Evolutionary conservation across 2,797 vertebrate genomes (phyloP).

Genomic region (Novumbra hubbsi): DNA sequence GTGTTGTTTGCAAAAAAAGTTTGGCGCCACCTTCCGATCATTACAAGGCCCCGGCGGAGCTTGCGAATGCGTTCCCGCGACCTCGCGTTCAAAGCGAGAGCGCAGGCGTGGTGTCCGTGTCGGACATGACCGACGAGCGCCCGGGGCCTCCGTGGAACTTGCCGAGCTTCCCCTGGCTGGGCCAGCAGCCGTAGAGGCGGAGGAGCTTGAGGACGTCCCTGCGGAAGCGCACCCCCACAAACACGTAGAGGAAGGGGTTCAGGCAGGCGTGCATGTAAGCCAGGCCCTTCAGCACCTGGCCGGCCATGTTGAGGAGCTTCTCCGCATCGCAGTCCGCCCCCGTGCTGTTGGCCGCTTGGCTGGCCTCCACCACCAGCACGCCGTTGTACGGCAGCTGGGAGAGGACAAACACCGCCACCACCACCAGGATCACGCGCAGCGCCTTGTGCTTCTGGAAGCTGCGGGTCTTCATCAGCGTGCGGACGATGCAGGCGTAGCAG

Average conservation of each 20-base stretch:
- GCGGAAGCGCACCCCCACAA: constrained; percentile 82
- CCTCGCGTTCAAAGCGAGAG: constrained; percentile 63
- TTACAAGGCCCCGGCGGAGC: neutral
- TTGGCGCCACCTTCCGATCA: neutral
- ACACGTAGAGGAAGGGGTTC: constrained; percentile 87
- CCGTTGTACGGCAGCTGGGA: constrained; percentile 85
- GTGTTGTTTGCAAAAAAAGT: neutral
- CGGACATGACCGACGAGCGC: constrained; percentile 68
- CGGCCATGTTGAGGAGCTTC: constrained; percentile 54
- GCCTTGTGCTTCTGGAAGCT: constrained; percentile 85
- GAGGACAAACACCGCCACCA: constrained; percentile 77
- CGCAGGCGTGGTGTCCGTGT: constrained; percentile 69
- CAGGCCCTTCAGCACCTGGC: constrained; percentile 78
- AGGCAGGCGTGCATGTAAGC: constrained; percentile 88
- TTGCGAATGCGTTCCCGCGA: neutral
- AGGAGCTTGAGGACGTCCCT: constrained; percentile 68
- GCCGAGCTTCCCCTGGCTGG: constrained; percentile 36
- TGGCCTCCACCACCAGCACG: constrained; percentile 73
- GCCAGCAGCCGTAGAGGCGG: constrained; percentile 34
- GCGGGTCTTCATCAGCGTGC: constrained; percentile 77
- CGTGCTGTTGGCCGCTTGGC: constrained; percentile 56
- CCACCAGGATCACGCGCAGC: constrained; percentile 77
- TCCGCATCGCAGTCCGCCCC: constrained; percentile 62
- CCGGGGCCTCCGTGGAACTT: constrained; percentile 48
- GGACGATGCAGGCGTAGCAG: constrained; percentile 81